Conservation (phyloP, 1,140 invertebrate genomes). For the Neoseiulus cucumeris region DNA sequence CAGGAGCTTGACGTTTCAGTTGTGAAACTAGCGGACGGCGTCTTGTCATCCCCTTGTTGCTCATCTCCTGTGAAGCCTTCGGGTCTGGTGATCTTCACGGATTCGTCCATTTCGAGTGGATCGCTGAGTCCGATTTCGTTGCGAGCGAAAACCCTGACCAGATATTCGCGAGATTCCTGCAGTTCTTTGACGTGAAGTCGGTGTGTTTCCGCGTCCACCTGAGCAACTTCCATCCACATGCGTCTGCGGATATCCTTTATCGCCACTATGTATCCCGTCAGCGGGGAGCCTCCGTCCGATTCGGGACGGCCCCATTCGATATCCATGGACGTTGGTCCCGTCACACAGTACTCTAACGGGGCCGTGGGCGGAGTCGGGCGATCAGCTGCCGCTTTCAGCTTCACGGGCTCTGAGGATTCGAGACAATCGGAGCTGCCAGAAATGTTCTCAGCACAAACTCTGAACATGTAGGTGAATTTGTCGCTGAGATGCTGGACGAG, state of each 20-base stretch:
- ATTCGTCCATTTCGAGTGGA: constrained; percentile 74
- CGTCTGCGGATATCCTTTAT: constrained; percentile 73
- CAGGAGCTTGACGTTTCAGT: constrained; percentile 71
- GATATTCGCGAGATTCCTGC: constrained; percentile 63
- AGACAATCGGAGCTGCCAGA: constrained; percentile 60
- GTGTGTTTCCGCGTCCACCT: constrained; percentile 55
- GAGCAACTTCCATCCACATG: constrained; percentile 85
- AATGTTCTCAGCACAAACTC: constrained; percentile 74
- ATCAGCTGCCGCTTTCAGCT: constrained; percentile 75
- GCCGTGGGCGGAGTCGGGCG: constrained; percentile 71
- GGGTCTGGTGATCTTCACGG: constrained; percentile 58
- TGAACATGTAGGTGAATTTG: constrained; percentile 66
- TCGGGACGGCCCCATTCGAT: constrained; percentile 85
- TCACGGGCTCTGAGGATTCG: constrained; percentile 47
- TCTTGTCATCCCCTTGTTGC: constrained; percentile 27
- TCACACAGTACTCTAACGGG: constrained; percentile 58
- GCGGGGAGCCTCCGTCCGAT: constrained; percentile 70
- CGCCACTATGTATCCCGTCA: constrained; percentile 75
- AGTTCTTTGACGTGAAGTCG: constrained; percentile 61
- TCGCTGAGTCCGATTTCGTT: constrained; percentile 91
- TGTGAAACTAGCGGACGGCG: constrained; percentile 50
- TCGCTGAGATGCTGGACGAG: constrained; percentile 70
- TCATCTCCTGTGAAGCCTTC: constrained; percentile 32
- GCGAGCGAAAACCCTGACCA: constrained; percentile 68
- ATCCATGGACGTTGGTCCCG: constrained; percentile 57